Conservation (phyloP, 2,113 vertebrate genomes). For the Cacatua alba region DNA sequence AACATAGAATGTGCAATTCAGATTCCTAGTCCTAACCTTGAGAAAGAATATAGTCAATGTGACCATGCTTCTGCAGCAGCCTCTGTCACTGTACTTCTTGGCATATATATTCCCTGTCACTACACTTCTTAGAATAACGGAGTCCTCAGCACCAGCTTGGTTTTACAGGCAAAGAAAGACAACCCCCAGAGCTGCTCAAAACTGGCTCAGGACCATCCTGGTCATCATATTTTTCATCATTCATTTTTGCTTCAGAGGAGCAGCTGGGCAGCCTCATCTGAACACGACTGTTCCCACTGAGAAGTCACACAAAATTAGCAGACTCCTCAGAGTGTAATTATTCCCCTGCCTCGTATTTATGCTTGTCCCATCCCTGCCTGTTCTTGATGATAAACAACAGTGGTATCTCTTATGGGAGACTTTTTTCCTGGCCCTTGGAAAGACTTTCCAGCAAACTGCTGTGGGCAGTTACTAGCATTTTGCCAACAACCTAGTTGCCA, state of each 20-base stretch:
- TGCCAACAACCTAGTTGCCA: not conserved
- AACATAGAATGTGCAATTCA: not conserved
- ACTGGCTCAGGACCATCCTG: not conserved
- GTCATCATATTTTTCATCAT: not conserved
- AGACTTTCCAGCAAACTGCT: not conserved
- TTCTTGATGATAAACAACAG: not conserved
- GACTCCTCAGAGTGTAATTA: rapidly evolving
- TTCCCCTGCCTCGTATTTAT: not conserved
- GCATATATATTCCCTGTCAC: not conserved
- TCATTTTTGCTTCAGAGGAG: not conserved
- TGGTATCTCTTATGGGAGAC: not conserved
- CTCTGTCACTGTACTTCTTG: not conserved
- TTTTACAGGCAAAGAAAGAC: not conserved
- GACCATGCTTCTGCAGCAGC: not conserved
- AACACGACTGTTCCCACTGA: not conserved
- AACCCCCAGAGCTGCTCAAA: not conserved
- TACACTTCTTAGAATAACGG: not conserved
- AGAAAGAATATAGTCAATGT: not conserved
- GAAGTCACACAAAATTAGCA: not conserved
- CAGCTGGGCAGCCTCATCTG: not conserved
- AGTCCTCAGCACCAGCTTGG: not conserved
- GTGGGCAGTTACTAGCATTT: not conserved
- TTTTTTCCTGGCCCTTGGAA: not conserved
- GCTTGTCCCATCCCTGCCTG: not conserved
- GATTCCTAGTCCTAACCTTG: not conserved